Evolutionary conservation across 2,888 invertebrate species (phyloP), one percentile per base, ranked within the genome.

Genomic region (Eugnorisma glareosa): DNA sequence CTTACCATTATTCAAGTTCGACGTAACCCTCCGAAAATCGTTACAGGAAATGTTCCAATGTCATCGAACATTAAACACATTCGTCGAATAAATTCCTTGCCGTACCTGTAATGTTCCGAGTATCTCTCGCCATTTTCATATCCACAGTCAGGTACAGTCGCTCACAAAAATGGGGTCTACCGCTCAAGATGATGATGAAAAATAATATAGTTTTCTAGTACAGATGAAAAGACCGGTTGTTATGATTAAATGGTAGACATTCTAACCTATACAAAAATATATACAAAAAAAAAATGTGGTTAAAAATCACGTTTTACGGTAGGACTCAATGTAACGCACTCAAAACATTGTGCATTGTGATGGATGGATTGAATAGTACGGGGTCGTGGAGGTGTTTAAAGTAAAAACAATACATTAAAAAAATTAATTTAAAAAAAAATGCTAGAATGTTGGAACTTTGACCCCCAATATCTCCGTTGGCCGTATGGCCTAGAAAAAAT

Each of bases 71-170:
- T 75, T 71, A 78, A 74, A 68, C 51, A 78, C 82, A 75, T 75
- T 28, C 72, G 63, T 37, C 67, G 74, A 67, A 81, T 83, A 77
- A 79, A 82, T 72, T 72, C 76, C 67, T 61, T 68, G 59, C 64
- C 66, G 67, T 35, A 70, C 88, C 79, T 82, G 82, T 83, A 81
- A 86, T 71, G 74, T 79, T 81, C n/a, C n/a, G n/a, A n/a, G n/a
- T n/a, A 88, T 89, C 82, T 88, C 70, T 74, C 24, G 31, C 72
- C 67, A 82, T 81, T 82, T 82, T 82, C 79, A 81, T 85, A 82
- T 79, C 75, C 67, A 48, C 67, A 40, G n/a, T 15, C 54, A 35
- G 35, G 83, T 79, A 79, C 83, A 59, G 40, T 82, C 57, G 24
- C 28, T 28, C 0, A 35, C 0, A 35, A 10, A 5, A 59, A 82